phyloP scores from a whole-genome alignment of 2,888 invertebrate species.

The Calameuta idolon region DNA sequence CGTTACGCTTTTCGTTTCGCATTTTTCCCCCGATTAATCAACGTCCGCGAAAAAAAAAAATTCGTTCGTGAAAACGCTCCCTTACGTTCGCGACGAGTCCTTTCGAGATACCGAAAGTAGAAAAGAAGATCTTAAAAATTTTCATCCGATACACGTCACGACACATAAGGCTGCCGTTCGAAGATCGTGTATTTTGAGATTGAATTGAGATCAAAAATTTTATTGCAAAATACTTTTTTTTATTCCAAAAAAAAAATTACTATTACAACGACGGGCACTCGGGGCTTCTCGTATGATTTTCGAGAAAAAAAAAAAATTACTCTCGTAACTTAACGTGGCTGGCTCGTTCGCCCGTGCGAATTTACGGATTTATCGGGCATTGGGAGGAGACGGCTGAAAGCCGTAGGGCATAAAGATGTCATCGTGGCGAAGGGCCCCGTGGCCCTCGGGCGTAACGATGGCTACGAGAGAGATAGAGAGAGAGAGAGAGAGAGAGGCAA shows the following conservation, averaged over 20 bases:
- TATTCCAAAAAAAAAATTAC: neutral
- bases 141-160: neutral
- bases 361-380: neutral
- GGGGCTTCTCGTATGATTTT: neutral
- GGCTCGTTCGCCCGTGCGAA: neutral
- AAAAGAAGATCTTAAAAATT: neutral
- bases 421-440: constrained; percentile 6
- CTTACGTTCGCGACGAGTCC: neutral
- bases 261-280: neutral
- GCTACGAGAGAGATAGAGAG: neutral
- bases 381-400: constrained; percentile 5
- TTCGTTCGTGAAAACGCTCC: neutral
- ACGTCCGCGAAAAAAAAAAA: constrained; percentile 20
- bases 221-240: too few species aligned
- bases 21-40: constrained; percentile 18
- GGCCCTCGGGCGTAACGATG: neutral
- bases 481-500: neutral
- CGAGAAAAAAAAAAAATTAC: neutral
- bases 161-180: neutral
- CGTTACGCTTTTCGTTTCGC: constrained; percentile 6
- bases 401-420: constrained; percentile 9
- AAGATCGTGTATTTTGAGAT: neutral
- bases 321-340: neutral
- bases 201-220: neutral
- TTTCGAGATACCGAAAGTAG: neutral